These are phyloP conservation scores for Diaperis boleti DNA, from an alignment of 2,888 invertebrate species.

Conservation along the genomic window DNA sequence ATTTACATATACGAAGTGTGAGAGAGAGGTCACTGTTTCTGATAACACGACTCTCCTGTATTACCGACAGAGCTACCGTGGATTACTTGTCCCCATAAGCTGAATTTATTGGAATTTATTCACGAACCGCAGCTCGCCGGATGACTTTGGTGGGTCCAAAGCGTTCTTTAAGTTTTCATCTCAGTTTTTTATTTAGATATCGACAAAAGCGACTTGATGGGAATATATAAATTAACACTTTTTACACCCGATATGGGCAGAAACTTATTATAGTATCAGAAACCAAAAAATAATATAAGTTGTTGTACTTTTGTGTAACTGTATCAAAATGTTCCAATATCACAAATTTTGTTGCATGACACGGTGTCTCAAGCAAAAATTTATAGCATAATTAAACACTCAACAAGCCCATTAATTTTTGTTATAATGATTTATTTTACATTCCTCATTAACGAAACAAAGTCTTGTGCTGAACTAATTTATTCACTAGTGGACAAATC, in stretches of 20 bases:
- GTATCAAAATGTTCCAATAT: too few relatives aligned
- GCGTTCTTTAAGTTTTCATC: constrained; percentile 24
- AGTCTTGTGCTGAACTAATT: constrained; percentile 12
- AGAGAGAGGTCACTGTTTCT: constrained; percentile 38
- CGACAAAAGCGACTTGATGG: not conserved
- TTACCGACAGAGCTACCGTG: constrained; percentile 60
- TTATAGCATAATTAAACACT: not conserved
- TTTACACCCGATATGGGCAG: too few relatives aligned
- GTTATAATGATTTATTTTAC: not conserved
- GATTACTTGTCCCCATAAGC: constrained; percentile 63
- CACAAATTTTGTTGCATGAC: too few relatives aligned
- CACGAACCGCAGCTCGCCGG: constrained; percentile 20
- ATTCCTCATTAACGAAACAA: constrained; percentile 13
- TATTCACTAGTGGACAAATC: constrained; percentile 16
- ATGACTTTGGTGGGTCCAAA: constrained; percentile 35
- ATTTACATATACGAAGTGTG: constrained; percentile 10
- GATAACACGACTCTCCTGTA: constrained; percentile 38
- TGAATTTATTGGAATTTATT: constrained; percentile 63
- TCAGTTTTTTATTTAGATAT: constrained; percentile 24
- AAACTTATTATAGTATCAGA: too few relatives aligned
- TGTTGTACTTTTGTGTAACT: too few relatives aligned
- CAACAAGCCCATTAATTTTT: not conserved
- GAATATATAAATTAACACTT: not conserved
- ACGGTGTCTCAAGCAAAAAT: too few relatives aligned
- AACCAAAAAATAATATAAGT: too few relatives aligned